These are phyloP conservation scores for Xylota sylvarum DNA, from an alignment of 2,888 invertebrate species.

Conservation along the genomic window DNA sequence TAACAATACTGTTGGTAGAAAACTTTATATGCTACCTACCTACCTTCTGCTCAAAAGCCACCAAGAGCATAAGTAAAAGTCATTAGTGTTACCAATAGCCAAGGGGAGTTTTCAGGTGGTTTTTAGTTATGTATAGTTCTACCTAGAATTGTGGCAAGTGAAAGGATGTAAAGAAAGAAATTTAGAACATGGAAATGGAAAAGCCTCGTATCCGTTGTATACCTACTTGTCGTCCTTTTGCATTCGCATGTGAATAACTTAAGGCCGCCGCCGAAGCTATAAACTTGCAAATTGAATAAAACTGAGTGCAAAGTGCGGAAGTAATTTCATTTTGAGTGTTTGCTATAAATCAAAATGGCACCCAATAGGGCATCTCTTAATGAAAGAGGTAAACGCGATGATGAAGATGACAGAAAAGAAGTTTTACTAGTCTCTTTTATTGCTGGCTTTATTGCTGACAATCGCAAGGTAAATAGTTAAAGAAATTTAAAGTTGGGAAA, in stretches of 20 bases:
- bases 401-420: neutral
- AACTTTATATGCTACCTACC: conserved; percentile 4
- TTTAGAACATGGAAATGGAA: neutral
- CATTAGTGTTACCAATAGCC: conserved; percentile 12
- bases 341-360: conserved; percentile 29
- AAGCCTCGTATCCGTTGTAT: neutral
- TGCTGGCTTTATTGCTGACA: neutral
- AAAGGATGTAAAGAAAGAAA: neutral
- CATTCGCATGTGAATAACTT: neutral
- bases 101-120: neutral
- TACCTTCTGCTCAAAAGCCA: neutral
- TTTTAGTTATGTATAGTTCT: neutral
- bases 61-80: conserved; percentile 7
- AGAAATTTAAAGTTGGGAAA: neutral
- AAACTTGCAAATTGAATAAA: conserved; percentile 28
- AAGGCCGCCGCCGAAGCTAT: neutral
- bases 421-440: neutral
- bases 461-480: neutral
- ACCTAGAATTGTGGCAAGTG: neutral
- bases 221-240: neutral
- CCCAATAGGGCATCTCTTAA: neutral
- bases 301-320: conserved; percentile 10
- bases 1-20: neutral
- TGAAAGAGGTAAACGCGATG: neutral
- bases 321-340: conserved; percentile 15